These are phyloP conservation scores for Malurus alboscapulatus DNA, from an alignment of 2,113 vertebrate species.

Conservation along the genomic window DNA sequence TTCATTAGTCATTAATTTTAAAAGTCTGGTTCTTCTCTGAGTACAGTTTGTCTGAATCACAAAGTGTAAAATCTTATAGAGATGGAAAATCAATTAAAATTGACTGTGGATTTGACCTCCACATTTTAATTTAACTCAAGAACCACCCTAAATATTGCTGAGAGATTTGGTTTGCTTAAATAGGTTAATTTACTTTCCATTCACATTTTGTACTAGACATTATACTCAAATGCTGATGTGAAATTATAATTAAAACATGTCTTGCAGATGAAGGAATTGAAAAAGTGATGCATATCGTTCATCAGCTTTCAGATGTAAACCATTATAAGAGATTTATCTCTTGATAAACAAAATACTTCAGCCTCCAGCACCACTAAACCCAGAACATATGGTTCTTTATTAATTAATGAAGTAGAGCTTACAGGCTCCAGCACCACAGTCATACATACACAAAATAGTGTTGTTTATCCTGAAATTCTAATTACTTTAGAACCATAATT, in stretches of 20 bases:
- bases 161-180: background rate
- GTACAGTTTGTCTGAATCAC: background rate
- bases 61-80: background rate
- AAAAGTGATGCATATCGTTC: background rate
- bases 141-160: background rate
- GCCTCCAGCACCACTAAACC: background rate
- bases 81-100: background rate
- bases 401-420: constrained; percentile 51
- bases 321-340: constrained; percentile 33
- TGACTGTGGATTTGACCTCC: background rate
- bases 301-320: constrained; percentile 17
- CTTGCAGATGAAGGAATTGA: background rate
- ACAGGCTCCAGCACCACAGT: background rate
- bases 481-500: constrained; percentile 54
- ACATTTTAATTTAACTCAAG: background rate
- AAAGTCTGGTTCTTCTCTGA: background rate
- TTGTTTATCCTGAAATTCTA: constrained; percentile 37
- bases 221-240: background rate
- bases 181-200: background rate
- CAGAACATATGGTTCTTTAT: constrained; percentile 17
- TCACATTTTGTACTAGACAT: background rate
- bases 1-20: background rate
- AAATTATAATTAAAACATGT: constrained; percentile 12
- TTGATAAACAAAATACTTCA: constrained; percentile 35
- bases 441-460: background rate